These are phyloP conservation scores for Conistra vaccinii DNA, from an alignment of 2,888 invertebrate species.

Conservation along the genomic window DNA sequence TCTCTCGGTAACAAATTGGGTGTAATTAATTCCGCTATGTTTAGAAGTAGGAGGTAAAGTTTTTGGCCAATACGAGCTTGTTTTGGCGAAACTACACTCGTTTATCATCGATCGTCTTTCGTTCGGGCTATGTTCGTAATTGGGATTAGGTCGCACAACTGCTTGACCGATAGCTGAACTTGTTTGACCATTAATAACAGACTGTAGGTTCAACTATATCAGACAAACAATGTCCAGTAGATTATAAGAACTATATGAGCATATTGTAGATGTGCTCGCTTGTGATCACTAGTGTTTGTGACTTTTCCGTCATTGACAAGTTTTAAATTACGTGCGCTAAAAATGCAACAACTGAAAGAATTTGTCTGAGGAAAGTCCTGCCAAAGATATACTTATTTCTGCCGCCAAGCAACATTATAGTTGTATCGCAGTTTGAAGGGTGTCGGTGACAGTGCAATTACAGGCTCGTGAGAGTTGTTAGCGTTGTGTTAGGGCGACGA, in stretches of 20 bases:
- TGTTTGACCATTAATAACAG: slow-evolving; percentile 15
- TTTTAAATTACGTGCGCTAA: neutral
- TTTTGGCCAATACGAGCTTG: slow-evolving; percentile 6
- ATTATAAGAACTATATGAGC: neutral
- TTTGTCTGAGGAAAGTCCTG: neutral
- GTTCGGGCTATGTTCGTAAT: neutral
- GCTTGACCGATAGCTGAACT: slow-evolving; percentile 5
- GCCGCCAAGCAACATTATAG: neutral
- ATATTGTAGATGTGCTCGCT: neutral
- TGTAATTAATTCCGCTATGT: slow-evolving; percentile 50
- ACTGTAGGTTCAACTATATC: neutral
- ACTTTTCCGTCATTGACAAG: no score
- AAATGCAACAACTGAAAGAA: neutral
- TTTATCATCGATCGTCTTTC: slow-evolving; percentile 38
- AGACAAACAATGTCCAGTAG: no score
- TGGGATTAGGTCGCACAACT: neutral
- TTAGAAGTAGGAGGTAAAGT: slow-evolving; percentile 37
- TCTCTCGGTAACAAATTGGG: slow-evolving; percentile 10
- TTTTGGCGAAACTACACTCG: slow-evolving; percentile 29
- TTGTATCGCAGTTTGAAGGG: neutral
- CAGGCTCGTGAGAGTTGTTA: neutral
- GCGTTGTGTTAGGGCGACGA: neutral
- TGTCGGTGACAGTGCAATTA: neutral
- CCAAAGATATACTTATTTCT: neutral
- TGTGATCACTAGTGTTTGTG: neutral